phyloP scores from a whole-genome alignment of 2,888 invertebrate genomes.

The Dasysyrphus tricinctus region DNA sequence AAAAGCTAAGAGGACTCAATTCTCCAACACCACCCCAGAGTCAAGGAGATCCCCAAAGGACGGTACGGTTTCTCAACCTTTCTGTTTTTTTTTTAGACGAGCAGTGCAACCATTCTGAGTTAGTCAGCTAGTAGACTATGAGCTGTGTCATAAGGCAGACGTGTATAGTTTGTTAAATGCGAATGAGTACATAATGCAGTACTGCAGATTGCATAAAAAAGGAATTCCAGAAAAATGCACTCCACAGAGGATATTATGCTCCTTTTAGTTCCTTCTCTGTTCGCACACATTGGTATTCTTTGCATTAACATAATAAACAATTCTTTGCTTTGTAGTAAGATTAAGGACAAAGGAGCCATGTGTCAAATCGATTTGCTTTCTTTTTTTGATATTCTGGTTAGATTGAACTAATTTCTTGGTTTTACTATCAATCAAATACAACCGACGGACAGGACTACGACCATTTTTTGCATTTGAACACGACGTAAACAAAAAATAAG shows the following conservation, averaged over 20 bases:
- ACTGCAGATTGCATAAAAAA: not conserved
- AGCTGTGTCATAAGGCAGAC: slow-evolving; percentile 3
- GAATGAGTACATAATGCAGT: slow-evolving; percentile 7
- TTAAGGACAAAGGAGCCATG: slow-evolving; percentile 11
- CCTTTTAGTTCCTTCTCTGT: not conserved
- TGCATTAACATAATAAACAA: not conserved
- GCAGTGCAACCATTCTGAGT: not conserved
- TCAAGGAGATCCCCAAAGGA: slow-evolving; percentile 1
- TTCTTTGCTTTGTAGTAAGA: slow-evolving; percentile 1
- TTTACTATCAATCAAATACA: slow-evolving; percentile 3
- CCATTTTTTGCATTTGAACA: slow-evolving; percentile 3
- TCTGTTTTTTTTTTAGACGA: not conserved
- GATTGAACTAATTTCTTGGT: slow-evolving; percentile 28
- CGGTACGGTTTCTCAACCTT: slow-evolving; percentile 10
- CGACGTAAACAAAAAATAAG: not conserved
- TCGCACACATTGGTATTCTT: not conserved
- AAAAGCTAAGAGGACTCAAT: slow-evolving; percentile 44
- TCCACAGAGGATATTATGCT: slow-evolving; percentile 1
- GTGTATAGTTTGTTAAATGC: not conserved
- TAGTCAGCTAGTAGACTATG: slow-evolving; percentile 24
- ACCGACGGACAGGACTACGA: too few species aligned
- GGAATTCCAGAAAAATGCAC: slow-evolving; percentile 2
- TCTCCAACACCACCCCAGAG: slow-evolving; percentile 22
- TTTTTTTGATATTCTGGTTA: not conserved
- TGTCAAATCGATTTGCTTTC: not conserved